Evolutionary conservation across 2,113 vertebrate species (phyloP).

Genomic region (Chaenogobius annularis): DNA sequence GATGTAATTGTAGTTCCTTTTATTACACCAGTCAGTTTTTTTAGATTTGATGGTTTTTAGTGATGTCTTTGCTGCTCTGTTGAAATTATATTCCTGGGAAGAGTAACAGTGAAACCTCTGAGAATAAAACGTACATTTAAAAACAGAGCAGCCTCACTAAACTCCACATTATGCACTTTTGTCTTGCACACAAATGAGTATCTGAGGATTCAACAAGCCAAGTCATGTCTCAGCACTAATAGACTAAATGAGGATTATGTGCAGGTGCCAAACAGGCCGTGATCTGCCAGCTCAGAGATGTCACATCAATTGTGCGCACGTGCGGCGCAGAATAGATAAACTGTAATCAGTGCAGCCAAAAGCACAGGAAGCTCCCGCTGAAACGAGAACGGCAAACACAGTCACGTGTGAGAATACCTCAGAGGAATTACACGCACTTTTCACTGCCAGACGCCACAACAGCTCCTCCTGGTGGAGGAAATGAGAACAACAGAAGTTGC

Average conservation of each 20-base stretch:
- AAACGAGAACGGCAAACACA: conserved; percentile 30
- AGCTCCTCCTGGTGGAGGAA: conserved; percentile 68
- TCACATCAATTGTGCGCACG: conserved; percentile 31
- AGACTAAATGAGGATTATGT: conserved; percentile 35
- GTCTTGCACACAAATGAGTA: neutral
- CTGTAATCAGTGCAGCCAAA: conserved; percentile 39
- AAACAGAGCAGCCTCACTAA: neutral
- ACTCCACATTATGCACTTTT: conserved; percentile 2
- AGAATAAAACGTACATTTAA: too few relatives aligned
- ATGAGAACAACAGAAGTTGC: conserved; percentile 46
- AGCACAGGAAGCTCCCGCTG: conserved; percentile 38
- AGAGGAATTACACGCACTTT: conserved; percentile 45
- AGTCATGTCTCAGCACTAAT: conserved; percentile 27
- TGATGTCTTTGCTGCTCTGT: neutral
- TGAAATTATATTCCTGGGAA: conserved; percentile 14
- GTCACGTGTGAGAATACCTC: conserved; percentile 36
- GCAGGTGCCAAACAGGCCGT: conserved; percentile 29
- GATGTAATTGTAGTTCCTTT: too few relatives aligned
- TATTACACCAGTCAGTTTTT: too few relatives aligned
- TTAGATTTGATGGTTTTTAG: neutral
- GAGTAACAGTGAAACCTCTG: neutral
- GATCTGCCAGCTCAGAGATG: conserved; percentile 35
- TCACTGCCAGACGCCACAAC: conserved; percentile 56
- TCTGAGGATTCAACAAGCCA: conserved; percentile 23
- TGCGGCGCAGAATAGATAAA: conserved; percentile 39